phyloP scores from a whole-genome alignment of 2,113 vertebrate genomes.

The Mus pahari region DNA sequence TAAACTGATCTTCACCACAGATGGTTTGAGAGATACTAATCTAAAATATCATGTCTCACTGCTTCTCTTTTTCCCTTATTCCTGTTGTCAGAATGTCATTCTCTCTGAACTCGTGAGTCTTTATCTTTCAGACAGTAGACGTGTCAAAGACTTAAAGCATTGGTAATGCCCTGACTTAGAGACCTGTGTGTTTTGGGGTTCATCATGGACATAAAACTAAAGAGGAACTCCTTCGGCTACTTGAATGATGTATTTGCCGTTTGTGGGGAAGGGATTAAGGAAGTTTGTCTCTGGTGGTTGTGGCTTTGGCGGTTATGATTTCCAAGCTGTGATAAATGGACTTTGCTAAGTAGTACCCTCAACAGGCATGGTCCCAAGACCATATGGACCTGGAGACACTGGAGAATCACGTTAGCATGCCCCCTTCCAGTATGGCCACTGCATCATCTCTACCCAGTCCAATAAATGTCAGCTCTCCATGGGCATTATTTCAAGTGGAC shows the following conservation, averaged over 20 bases:
- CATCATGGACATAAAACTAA: neutral
- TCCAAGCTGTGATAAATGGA: neutral
- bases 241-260: conserved; percentile 25
- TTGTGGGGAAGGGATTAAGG: neutral
- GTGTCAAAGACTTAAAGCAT: neutral
- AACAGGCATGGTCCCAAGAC: neutral
- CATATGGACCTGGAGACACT: neutral
- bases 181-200: neutral
- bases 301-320: conserved; percentile 13
- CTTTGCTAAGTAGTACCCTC: conserved; percentile 27
- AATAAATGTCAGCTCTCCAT: conserved; percentile 60
- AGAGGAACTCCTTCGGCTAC: neutral
- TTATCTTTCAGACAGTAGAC: neutral
- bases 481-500: conserved; percentile 63
- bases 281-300: neutral
- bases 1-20: conserved; percentile 1
- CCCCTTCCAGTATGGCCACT: neutral
- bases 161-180: neutral
- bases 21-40: conserved; percentile 40
- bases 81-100: neutral
- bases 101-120: neutral
- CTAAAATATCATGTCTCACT: neutral
- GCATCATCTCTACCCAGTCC: conserved; percentile 53
- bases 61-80: conserved; percentile 24
- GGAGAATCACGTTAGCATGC: conserved; percentile 40